These are phyloP conservation scores for Enteromius treurensis DNA, from an alignment of 2,797 vertebrate genomes.

Conservation along the genomic window DNA sequence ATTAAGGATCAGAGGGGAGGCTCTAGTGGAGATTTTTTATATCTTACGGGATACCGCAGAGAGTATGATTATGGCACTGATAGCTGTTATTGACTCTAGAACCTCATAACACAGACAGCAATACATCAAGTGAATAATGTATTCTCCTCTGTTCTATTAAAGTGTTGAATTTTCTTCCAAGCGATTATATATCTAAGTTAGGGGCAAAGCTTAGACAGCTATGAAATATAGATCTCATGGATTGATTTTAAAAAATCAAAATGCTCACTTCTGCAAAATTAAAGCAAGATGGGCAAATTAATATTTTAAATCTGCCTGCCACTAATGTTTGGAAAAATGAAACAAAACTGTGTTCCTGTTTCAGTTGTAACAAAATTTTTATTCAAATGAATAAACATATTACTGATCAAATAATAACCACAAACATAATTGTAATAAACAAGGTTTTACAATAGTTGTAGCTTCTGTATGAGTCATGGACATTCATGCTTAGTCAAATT, in stretches of 20 bases:
- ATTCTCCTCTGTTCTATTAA: constrained; percentile 33
- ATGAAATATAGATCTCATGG: constrained; percentile 42
- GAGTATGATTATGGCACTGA: constrained; percentile 1
- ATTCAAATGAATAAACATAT: not conserved
- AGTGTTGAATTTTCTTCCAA: constrained; percentile 26
- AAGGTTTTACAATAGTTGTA: too few relatives aligned
- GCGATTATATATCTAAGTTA: constrained; percentile 14
- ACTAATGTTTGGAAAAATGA: not conserved
- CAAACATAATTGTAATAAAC: not conserved
- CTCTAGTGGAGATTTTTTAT: not conserved
- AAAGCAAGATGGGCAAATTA: constrained; percentile 20
- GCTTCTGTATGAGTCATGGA: too few relatives aligned
- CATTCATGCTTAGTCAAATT: too few relatives aligned
- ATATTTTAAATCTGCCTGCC: not conserved
- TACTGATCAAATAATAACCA: not conserved
- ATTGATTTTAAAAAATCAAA: constrained; percentile 26
- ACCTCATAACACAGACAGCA: not conserved
- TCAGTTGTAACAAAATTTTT: not conserved
- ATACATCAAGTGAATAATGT: constrained; percentile 42
- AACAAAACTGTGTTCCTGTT: not conserved
- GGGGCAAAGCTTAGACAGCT: constrained; percentile 13
- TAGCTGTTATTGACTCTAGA: constrained; percentile 30
- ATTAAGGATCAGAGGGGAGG: not conserved
- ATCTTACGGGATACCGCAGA: not conserved
- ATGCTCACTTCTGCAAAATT: constrained; percentile 6